phyloP scores from a whole-genome alignment of 2,797 vertebrate genomes.

The Malacoctenus gilli region DNA sequence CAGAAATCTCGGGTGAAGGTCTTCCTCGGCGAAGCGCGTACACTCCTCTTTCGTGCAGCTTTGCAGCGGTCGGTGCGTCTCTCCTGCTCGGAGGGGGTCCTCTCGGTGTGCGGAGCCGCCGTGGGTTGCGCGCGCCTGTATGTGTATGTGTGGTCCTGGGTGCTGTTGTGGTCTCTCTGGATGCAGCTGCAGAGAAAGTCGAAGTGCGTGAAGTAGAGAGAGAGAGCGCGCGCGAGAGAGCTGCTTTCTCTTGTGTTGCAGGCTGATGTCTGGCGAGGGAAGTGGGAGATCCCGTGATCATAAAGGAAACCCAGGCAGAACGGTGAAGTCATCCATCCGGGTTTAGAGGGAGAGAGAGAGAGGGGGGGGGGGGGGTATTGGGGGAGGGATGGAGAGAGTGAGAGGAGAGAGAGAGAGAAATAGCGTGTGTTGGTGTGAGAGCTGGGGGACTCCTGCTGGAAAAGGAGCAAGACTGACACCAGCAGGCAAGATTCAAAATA shows the following conservation, averaged over 20 bases:
- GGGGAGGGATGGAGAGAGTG: constrained; percentile 53
- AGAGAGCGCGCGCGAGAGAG: constrained; percentile 15
- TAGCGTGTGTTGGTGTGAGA: constrained; percentile 13
- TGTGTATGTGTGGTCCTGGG: constrained; percentile 28
- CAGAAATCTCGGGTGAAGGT: constrained; percentile 20
- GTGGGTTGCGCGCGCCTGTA: neutral
- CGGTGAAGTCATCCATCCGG: constrained; percentile 98
- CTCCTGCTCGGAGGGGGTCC: constrained; percentile 41
- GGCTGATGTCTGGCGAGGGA: constrained; percentile 81
- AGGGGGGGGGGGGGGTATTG: constrained; percentile 75
- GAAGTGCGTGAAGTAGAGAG: constrained; percentile 4
- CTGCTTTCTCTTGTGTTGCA: constrained; percentile 60
- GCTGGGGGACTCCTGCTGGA: constrained; percentile 34
- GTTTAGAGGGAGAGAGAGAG: constrained; percentile 71
- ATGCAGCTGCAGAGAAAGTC: constrained; percentile 48
- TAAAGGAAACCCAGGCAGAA: constrained; percentile 94
- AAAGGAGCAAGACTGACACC: constrained; percentile 75
- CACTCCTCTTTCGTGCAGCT: constrained; percentile 49
- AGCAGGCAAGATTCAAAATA: constrained; percentile 75
- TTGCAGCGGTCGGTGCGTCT: constrained; percentile 13
- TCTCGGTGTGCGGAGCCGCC: neutral
- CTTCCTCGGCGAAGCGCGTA: constrained; percentile 31
- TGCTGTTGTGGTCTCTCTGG: constrained; percentile 46
- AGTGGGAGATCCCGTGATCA: constrained; percentile 92
- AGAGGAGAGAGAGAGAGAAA: too few relatives aligned